Conservation (phyloP, 2,113 vertebrate genomes). For the Microcebus murinus region DNA sequence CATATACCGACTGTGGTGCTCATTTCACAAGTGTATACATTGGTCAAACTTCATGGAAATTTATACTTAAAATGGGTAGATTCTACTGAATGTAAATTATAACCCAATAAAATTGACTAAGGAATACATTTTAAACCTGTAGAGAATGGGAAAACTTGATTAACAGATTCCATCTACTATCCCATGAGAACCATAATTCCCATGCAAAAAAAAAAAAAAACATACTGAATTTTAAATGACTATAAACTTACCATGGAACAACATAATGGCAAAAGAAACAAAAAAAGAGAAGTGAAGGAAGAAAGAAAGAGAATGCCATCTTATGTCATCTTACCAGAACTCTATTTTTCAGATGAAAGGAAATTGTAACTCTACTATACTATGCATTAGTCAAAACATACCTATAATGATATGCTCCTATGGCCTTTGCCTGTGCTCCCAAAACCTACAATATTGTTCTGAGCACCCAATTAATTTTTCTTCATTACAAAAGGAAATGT, state of each 20-base stretch:
- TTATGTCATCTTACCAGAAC: neutral
- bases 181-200: neutral
- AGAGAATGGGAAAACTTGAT: neutral
- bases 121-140: neutral
- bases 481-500: neutral
- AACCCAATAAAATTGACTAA: neutral
- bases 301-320: neutral
- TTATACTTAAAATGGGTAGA: neutral
- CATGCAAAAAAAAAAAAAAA: neutral
- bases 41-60: neutral
- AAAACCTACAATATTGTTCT: neutral
- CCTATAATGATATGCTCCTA: neutral
- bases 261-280: neutral
- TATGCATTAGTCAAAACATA: neutral
- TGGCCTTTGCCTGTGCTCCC: neutral
- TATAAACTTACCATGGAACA: neutral
- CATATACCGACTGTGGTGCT: neutral
- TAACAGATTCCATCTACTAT: neutral
- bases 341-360: neutral
- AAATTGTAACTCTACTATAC: neutral
- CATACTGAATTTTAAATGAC: neutral
- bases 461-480: neutral
- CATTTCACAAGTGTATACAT: neutral
- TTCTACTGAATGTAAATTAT: slow-evolving; percentile 25
- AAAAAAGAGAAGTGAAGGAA: neutral